Evolutionary conservation across 2,888 invertebrate genomes (phyloP), one percentile per base, ranked within the genome.

Genomic region (Panopea generosa): DNA sequence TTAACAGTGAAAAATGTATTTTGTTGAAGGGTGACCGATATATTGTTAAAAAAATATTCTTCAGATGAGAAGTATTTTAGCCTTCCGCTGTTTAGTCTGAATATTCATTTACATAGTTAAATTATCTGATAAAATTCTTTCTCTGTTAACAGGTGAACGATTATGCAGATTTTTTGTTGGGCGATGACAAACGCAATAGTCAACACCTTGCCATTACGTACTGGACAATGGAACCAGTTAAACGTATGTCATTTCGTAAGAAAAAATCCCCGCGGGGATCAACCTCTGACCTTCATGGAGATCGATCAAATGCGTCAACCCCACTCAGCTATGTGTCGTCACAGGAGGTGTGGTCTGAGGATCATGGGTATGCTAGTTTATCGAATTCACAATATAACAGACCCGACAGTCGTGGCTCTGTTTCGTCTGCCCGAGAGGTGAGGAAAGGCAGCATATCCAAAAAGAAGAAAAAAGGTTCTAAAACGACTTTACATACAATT

Each of bases 141-240:
- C n/a, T n/a, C n/a, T 45, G 6, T 38, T 67, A 83, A 9, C 86
- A 92, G 92, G 86, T 90, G 29, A 90, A 91, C 80, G 92, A 92
- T 68, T 90, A 84, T 59, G 91, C 92, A 22, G 88, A 89, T 6
- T 92, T 92, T 76, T 83, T 92, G 29, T 83, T 84, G 53, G 91
- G 91, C 4, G 86, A 87, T 67, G 91, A 91, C 72, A 83, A 89
- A 68, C 80, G 86, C 52, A 91, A 92, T 75, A 89, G 90, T 22
- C 91, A 90, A 61, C 92, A 92, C 79, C 84, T 92, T 45, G 86
- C 86, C 45, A 81, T 92, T 49, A 89, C 86, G 20, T 88, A 90
- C 65, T 82, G 84, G 83, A 89, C 88, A n/a, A 63, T 84, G 1
- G 86, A 85, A 38, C 82, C 83, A 29, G 65, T 66, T 4, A 84